These are phyloP conservation scores for Tetragonula clypearis DNA, from an alignment of 1,140 invertebrate species.

Conservation along the genomic window DNA sequence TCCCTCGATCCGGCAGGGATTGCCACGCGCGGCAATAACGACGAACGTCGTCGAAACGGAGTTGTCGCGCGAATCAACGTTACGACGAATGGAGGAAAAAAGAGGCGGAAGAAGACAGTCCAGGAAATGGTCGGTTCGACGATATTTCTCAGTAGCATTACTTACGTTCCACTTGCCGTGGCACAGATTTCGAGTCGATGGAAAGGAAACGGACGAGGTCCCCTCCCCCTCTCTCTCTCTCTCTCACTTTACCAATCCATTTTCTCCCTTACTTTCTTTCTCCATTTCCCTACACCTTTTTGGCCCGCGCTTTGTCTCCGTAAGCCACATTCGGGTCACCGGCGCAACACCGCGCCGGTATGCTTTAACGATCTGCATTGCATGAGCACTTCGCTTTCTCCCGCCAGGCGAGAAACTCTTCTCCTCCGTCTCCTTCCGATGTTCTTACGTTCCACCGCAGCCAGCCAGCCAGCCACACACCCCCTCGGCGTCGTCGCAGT, in stretches of 20 bases:
- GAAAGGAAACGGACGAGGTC: constrained; percentile 53
- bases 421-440: background rate
- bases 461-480: too few relatives aligned
- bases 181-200: constrained; percentile 50
- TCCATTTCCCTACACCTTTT: constrained; percentile 44
- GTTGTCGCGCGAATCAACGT: background rate
- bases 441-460: background rate
- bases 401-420: constrained; percentile 17
- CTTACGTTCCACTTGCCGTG: constrained; percentile 38
- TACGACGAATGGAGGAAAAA: background rate
- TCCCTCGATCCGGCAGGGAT: constrained; percentile 4
- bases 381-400: constrained; percentile 56
- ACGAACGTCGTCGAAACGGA: background rate
- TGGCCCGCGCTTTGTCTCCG: constrained; percentile 59
- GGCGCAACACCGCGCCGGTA: constrained; percentile 36
- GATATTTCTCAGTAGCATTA: constrained; percentile 54
- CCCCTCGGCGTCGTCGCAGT: constrained; percentile 27
- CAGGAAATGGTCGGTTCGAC: constrained; percentile 32
- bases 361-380: constrained; percentile 70
- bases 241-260: too few relatives aligned
- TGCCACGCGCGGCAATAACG: background rate
- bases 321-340: constrained; percentile 69
- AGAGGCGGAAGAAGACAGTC: background rate
- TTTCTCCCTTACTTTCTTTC: constrained; percentile 34
- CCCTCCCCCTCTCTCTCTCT: background rate